Base-by-base conservation (phyloP, 30 jellyfish, hydroid and myxozoan genomes). In the Hydractinia echinata region DNA sequence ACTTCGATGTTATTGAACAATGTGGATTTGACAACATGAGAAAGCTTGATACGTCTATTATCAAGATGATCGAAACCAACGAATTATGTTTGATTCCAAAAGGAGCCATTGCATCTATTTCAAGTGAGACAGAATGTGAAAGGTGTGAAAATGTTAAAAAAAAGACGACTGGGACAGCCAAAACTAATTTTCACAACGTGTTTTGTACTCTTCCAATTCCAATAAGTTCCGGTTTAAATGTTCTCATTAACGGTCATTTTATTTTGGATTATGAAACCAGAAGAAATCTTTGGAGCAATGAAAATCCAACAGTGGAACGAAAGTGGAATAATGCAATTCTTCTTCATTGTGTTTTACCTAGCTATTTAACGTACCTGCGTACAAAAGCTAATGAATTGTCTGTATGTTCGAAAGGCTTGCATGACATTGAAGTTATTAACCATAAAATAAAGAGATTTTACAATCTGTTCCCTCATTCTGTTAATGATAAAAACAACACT, bases 241-340 rank as follows among this genome's bases (percentile, higher is more conserved):
- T 84, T 10, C 81, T 83, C 51, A 74, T 89, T n/a, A 89, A 89
- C 67, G 96, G 96, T 53, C 77, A 81, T 30, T 89, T 89, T 70
- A 74, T 89, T 55, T 68, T 89, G 15, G 96, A 89, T 44, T 84
- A 89, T 55, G 96, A 89, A 83, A 73, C 96, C 44, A 66, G 96
- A 68, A 53, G 96, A 72, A 70, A 85, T 8, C 87, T 89, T 10
- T 52, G 84, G 84, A 61, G 54, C 60, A 54, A 84, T 67, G 7
- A n/a, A 19, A 79, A 6, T 82, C 82, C 4, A 39, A 52, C 48
- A 7, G 61, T 83, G 49, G 95, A 89, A 52, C 67, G 66, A 10
- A 66, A 8, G 5, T 89, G 96, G 96, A 89, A 89, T 49, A 14
- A 72, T 51, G 76, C 91, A 15, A 58, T 89, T 13, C 80, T 89